A percentile compares a stretch with the other conserved stretches of the same genome.
Conservation (phyloP, 2,888 invertebrate species). For the Prosapia bicincta region DNA sequence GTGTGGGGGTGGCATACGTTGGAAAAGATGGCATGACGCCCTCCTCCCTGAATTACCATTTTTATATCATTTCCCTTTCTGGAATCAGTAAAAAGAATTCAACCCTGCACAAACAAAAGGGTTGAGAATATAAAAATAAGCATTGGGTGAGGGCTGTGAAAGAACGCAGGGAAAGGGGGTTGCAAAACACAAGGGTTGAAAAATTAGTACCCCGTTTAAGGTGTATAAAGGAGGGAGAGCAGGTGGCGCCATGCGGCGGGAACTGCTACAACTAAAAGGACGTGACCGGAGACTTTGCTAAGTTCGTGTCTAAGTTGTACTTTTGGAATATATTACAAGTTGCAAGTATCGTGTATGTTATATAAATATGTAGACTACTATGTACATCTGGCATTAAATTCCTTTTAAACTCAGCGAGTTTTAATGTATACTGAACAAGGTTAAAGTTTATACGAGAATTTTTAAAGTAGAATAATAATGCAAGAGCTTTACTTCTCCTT, state of each 20-base stretch:
- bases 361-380: background rate
- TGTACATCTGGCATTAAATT: background rate
- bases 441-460: too few species aligned
- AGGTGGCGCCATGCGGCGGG: slow-evolving; percentile 22
- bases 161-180: background rate
- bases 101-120: slow-evolving; percentile 22
- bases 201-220: slow-evolving; percentile 28
- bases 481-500: too few species aligned
- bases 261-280: slow-evolving; percentile 13
- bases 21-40: slow-evolving; percentile 16
- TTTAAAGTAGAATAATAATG: too few species aligned
- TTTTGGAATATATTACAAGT: background rate
- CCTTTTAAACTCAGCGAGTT: background rate
- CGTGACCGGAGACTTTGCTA: slow-evolving; percentile 7
- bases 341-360: background rate
- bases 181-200: slow-evolving; percentile 14
- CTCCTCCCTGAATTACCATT: slow-evolving; percentile 33
- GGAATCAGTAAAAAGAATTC: slow-evolving; percentile 29
- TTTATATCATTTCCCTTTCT: slow-evolving; percentile 34
- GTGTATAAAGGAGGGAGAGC: slow-evolving; percentile 3
- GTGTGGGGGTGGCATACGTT: slow-evolving; percentile 11
- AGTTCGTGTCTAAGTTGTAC: background rate
- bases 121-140: slow-evolving; percentile 30
- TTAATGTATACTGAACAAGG: background rate
- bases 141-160: slow-evolving; percentile 6